Base-by-base conservation (phyloP, 2,113 vertebrate species). In the Falco punctatus region DNA sequence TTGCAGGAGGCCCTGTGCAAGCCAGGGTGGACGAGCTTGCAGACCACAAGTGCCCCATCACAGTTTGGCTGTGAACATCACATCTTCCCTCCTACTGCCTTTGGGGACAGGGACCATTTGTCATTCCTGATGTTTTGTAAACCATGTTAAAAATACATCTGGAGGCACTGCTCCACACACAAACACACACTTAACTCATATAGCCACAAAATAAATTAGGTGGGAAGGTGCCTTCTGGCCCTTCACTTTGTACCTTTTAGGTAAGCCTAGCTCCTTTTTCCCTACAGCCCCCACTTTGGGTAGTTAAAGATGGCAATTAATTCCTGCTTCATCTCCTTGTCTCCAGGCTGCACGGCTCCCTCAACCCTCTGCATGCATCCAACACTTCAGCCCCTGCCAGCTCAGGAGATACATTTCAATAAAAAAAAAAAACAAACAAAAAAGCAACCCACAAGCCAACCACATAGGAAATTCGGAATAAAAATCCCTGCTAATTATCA, bases 11-110 rank as follows among this genome's bases (percentile, higher is more conserved):
- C 23, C 2, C 4, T 32, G 23, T 48, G 28, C 44, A 49, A 58
- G 11, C 16, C 0, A 1, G 15, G 15, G 7, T 24, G 35, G 21
- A 57, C 10, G 13, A 66, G 6, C 12, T 30, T 3, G 7, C 11
- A 28, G 27, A 71, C 2, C 55, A 14, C 33, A 16, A 38, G 11
- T 11, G 18, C 7, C 46, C 38, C 5, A 6, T 49, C 55, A 62
- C 15, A 44, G 54, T 32, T 15, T 40, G 66, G 44, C 66, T 55
- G 32, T 26, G 51, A 52, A 5, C 40, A 79, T 30, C 55, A 42
- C 30, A 51, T 13, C 18, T 38, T 71, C 72, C 81, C 80, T 49
- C 42, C 48, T 48, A 4, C 35, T 16, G 48, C 17, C 42, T 72
- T 35, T 54, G 74, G 59, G 49, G 20, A 35, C 33, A 66, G 4